Evolutionary conservation across 2,888 invertebrate species (phyloP).

Genomic region (Omphaloscelis lunosa): DNA sequence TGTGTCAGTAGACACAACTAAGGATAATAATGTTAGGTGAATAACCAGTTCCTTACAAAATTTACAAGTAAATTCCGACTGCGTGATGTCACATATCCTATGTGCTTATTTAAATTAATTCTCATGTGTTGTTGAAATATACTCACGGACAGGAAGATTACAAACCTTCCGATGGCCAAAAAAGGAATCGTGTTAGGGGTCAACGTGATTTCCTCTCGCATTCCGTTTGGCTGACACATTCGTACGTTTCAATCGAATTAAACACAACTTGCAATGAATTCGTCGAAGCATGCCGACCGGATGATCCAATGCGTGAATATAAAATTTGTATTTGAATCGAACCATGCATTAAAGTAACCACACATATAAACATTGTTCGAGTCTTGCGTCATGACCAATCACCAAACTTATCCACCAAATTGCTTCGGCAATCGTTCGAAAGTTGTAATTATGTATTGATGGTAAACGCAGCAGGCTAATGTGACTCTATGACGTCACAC

Average conservation of each 20-base stretch:
- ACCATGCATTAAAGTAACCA: conserved; percentile 75
- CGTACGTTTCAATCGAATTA: conserved; percentile 83
- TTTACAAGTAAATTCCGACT: conserved; percentile 69
- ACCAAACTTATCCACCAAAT: conserved; percentile 79
- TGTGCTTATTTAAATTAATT: conserved; percentile 67
- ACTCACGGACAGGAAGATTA: conserved; percentile 79
- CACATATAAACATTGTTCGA: conserved; percentile 77
- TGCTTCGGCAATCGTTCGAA: conserved; percentile 76
- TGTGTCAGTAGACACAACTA: conserved; percentile 81
- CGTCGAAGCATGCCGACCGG: conserved; percentile 80
- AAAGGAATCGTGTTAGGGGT: conserved; percentile 86
- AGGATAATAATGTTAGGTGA: conserved; percentile 78
- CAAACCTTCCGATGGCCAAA: conserved; percentile 81
- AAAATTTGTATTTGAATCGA: conserved; percentile 78
- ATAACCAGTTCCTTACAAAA: conserved; percentile 74
- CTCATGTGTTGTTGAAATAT: conserved; percentile 53
- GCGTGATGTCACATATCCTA: conserved; percentile 74
- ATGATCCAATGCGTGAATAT: conserved; percentile 83
- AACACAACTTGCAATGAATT: conserved; percentile 83
- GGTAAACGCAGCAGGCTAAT: conserved; percentile 80
- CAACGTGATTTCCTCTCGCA: conserved; percentile 88
- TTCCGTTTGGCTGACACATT: conserved; percentile 87
- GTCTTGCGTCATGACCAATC: conserved; percentile 80
- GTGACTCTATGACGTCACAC: conserved; percentile 85
- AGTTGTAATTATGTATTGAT: conserved; percentile 80